Base-by-base conservation (phyloP, 2,888 invertebrate species). In the Phyto melanocephala region DNA sequence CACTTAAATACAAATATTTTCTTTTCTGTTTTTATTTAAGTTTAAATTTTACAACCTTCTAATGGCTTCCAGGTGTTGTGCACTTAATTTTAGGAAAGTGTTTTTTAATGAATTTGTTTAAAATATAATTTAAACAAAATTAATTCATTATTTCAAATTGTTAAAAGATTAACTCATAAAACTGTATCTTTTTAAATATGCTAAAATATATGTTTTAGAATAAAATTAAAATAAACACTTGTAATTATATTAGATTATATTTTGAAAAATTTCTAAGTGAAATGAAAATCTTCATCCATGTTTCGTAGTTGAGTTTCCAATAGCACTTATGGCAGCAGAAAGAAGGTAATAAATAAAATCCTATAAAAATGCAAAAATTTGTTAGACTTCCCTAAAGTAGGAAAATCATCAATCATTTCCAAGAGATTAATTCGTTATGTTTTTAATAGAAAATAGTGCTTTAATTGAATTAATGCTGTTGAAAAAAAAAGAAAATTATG, bases 401-500 rank as follows among this genome's bases (percentile, higher is more conserved):
- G 8, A 28, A 28, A 37, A 37, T 15, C 13, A 6, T 20, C 24
- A 62, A 47, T 13, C 33, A 20, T 22, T 11, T 22, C 20, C 22
- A 3, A 47, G 8, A 7, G 22, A 20, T 47, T n/a, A n/a, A n/a
- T n/a, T n/a, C n/a, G n/a, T n/a, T n/a, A n/a, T n/a, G n/a, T 47
- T 15, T 15, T 47, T 10, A 67, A 50, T 35, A 35, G 24, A 35
- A 58, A 33, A 45, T n/a, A n/a, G n/a, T 58, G 33, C 1, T 13
- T 58, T 50, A 3, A 47, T 40, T 40, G 24, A 33, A 1, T 45
- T 17, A 24, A 45, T 8, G 45, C 35, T 47, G 35, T 35, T 71
- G 37, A n/a, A 40, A n/a, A n/a, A n/a, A n/a, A n/a, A n/a, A n/a
- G 37, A 60, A 71, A 71, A 60, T 71, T 71, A 71, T 72, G 52